Evolutionary conservation across 2,113 vertebrate species (phyloP), one percentile per base, ranked within the genome.

Genomic region (Notarius lentiginosus): DNA sequence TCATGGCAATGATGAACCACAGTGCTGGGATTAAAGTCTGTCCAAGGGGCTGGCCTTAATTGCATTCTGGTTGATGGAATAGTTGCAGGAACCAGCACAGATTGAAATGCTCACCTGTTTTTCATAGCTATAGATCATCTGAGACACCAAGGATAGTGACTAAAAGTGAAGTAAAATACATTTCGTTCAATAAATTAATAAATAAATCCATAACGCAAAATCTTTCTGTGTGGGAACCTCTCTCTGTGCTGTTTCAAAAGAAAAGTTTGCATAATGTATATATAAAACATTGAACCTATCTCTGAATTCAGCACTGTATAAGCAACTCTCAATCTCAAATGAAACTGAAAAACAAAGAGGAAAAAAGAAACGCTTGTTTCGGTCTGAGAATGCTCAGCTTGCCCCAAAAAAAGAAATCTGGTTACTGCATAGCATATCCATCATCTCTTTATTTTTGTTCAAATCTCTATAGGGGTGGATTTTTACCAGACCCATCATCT

Each of bases 401-500:
- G 47, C 75, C n/a, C 72, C n/a, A 20, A 27, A 30, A 56, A 84
- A 79, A 70, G 53, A 84, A 84, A 61, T 86, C 87, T 83, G 53
- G 68, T 88, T 85, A 65, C 53, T 72, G 47, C 81, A 53, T n/a
- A 56, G 75, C 65, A 87, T 84, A 88, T 87, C 82, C 82, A 88
- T 84, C 87, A 90, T 83, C 80, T 63, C 58, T 89, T 87, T 87
- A 86, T 86, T 89, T 88, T 82, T 81, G 68, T 76, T 88, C 79
- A 85, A 79, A 68, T 87, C 77, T 86, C 85, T 88, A 84, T 87
- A 73, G 49, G 84, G 65, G 82, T 73, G 81, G 82, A 87, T 85
- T 89, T 89, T 91, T 85, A 88, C 61, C 70, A 88, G 82, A 84
- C 77, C 88, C 82, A 84, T 87, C 82, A 87, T 87, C 72, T 83